Conservation (phyloP, 1,140 invertebrate species). For the Leptinotarsa undecemlineata region DNA sequence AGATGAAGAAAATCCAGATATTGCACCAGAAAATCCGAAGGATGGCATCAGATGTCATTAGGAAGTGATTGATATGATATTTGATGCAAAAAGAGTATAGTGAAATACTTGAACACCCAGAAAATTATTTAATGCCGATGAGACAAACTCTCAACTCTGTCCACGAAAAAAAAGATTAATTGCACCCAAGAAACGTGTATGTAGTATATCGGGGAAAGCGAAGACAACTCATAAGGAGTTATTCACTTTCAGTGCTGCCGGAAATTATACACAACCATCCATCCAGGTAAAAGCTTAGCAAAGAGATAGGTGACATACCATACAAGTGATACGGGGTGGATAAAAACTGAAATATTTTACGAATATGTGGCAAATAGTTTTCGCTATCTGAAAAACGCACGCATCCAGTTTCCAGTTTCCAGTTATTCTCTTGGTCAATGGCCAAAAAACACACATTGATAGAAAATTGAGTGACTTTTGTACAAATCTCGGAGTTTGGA, state of each 20-base stretch:
- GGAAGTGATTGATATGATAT: slow-evolving; percentile 48
- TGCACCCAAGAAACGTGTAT: slow-evolving; percentile 47
- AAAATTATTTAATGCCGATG: slow-evolving; percentile 19
- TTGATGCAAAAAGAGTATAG: slow-evolving; percentile 32
- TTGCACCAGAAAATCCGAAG: slow-evolving; percentile 34
- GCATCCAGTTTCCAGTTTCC: slow-evolving; percentile 45
- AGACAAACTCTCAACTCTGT: slow-evolving; percentile 46
- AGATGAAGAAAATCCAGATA: slow-evolving; percentile 44
- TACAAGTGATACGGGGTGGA: slow-evolving; percentile 52
- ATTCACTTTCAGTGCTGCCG: slow-evolving; percentile 34
- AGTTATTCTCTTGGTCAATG: slow-evolving; percentile 54
- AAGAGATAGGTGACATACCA: slow-evolving; percentile 34
- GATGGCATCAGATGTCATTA: slow-evolving; percentile 43
- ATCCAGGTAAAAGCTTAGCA: slow-evolving; percentile 10
- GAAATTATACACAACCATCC: slow-evolving; percentile 17
- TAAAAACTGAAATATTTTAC: slow-evolving; percentile 52
- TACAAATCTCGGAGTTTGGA: slow-evolving; percentile 36
- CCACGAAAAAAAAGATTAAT: slow-evolving; percentile 49
- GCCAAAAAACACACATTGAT: slow-evolving; percentile 48
- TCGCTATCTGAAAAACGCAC: slow-evolving; percentile 41
- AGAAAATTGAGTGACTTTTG: slow-evolving; percentile 46
- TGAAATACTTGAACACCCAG: slow-evolving; percentile 42
- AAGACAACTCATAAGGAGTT: slow-evolving; percentile 49
- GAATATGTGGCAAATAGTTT: slow-evolving; percentile 53
- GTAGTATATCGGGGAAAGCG: slow-evolving; percentile 42